phyloP scores from a whole-genome alignment of 2,113 vertebrate species.

The Paralichthys olivaceus region DNA sequence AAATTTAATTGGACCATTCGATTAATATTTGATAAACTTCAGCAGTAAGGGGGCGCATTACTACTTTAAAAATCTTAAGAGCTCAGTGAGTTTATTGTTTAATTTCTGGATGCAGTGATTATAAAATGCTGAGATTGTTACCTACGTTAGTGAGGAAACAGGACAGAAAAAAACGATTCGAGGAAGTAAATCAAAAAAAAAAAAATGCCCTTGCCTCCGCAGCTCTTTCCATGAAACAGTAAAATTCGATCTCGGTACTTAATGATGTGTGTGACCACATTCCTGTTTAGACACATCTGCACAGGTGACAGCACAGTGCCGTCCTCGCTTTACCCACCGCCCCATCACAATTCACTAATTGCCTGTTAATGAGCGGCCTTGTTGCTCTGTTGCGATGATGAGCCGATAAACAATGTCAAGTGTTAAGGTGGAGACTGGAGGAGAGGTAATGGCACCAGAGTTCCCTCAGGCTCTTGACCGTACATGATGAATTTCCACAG shows the following conservation, averaged over 20 bases:
- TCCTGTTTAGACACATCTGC: slow-evolving; percentile 63
- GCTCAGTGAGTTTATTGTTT: slow-evolving; percentile 14
- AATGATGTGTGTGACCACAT: slow-evolving; percentile 61
- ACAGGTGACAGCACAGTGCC: slow-evolving; percentile 57
- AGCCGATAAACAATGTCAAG: slow-evolving; percentile 61
- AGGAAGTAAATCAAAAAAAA: not conserved
- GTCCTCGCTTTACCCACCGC: slow-evolving; percentile 43
- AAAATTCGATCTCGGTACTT: slow-evolving; percentile 30
- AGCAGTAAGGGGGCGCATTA: not conserved
- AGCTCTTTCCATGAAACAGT: not conserved
- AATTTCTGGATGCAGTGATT: slow-evolving; percentile 7
- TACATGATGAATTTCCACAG: slow-evolving; percentile 58
- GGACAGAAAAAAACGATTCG: not conserved
- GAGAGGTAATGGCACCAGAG: slow-evolving; percentile 30
- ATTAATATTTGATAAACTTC: slow-evolving; percentile 32
- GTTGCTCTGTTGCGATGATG: slow-evolving; percentile 58
- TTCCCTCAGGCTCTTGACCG: slow-evolving; percentile 40
- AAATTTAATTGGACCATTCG: not conserved
- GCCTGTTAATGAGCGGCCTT: slow-evolving; percentile 76
- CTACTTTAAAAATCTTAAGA: slow-evolving; percentile 23
- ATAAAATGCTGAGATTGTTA: slow-evolving; percentile 20
- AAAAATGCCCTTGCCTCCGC: not conserved
- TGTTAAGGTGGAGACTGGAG: slow-evolving; percentile 50
- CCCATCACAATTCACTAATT: slow-evolving; percentile 72
- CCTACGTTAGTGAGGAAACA: not conserved